Evolutionary conservation across 2,888 invertebrate species (phyloP).

Genomic region (Macrophya annulata): DNA sequence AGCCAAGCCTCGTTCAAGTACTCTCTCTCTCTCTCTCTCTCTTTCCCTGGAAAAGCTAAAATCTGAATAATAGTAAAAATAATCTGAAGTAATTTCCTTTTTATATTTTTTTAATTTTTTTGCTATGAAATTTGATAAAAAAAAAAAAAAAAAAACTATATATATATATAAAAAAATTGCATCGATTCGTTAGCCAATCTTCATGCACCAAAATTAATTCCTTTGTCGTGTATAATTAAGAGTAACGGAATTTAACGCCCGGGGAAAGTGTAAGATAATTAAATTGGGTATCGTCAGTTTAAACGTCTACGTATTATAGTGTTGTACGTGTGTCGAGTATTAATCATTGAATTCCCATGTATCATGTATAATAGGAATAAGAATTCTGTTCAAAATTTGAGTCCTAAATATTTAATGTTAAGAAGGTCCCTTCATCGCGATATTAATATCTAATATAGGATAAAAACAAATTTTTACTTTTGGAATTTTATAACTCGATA

Average conservation of each 20-base stretch:
- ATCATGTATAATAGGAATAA: too few relatives aligned
- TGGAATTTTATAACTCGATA: too few relatives aligned
- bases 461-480: too few relatives aligned
- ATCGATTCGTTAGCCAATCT: neutral
- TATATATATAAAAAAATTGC: neutral
- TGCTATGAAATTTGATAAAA: neutral
- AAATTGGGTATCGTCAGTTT: neutral
- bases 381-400: too few relatives aligned
- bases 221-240: neutral
- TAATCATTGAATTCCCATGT: neutral
- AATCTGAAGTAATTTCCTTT: neutral
- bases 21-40: too few relatives aligned
- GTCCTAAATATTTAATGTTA: too few relatives aligned
- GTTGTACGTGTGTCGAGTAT: neutral
- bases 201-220: neutral
- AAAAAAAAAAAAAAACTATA: neutral
- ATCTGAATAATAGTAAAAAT: neutral
- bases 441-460: too few relatives aligned
- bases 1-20: neutral
- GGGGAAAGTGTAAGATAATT: neutral
- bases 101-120: neutral
- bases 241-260: constrained; percentile 4
- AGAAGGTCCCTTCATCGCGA: too few relatives aligned
- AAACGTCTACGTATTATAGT: neutral
- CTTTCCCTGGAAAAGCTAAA: neutral